phyloP scores from a whole-genome alignment of 2,888 invertebrate genomes.

The Trypoxylon attenuatum region DNA sequence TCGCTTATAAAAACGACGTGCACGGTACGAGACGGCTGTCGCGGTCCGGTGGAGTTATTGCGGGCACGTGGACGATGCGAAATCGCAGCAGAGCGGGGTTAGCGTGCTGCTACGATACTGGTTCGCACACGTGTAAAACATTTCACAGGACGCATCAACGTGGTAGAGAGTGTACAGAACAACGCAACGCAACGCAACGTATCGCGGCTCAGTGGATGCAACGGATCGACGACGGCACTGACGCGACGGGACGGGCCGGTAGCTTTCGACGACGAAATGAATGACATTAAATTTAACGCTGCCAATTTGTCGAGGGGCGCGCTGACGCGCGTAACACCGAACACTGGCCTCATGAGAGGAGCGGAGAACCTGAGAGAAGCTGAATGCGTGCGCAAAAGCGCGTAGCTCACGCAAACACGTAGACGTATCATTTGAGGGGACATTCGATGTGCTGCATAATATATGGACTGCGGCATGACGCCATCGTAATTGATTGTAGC shows the following conservation, averaged over 20 bases:
- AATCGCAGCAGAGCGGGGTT: background rate
- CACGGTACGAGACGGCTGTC: slow-evolving; percentile 7
- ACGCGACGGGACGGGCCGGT: slow-evolving; percentile 19
- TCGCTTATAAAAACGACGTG: slow-evolving; percentile 16
- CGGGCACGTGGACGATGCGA: slow-evolving; percentile 11
- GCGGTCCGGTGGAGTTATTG: slow-evolving; percentile 20
- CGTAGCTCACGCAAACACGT: slow-evolving; percentile 59
- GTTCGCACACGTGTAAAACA: slow-evolving; percentile 37
- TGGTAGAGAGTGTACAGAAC: too few relatives aligned
- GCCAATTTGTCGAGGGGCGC: slow-evolving; percentile 63
- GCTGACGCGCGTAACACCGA: slow-evolving; percentile 20
- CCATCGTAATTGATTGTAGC: slow-evolving; percentile 70
- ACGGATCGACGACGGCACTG: slow-evolving; percentile 3
- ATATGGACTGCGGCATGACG: slow-evolving; percentile 64
- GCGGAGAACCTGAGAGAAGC: slow-evolving; percentile 5
- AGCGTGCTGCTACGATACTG: slow-evolving; percentile 1
- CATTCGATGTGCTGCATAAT: slow-evolving; percentile 67
- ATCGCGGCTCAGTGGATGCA: too few relatives aligned
- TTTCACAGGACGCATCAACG: slow-evolving; percentile 12
- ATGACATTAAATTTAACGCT: slow-evolving; percentile 69
- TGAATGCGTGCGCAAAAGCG: slow-evolving; percentile 34
- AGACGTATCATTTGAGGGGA: slow-evolving; percentile 64
- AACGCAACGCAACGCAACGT: too few relatives aligned
- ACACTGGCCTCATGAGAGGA: slow-evolving; percentile 13
- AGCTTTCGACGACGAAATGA: slow-evolving; percentile 54